Conservation (phyloP, 2,888 invertebrate genomes). For the Hirtodrosophila duncani region DNA sequence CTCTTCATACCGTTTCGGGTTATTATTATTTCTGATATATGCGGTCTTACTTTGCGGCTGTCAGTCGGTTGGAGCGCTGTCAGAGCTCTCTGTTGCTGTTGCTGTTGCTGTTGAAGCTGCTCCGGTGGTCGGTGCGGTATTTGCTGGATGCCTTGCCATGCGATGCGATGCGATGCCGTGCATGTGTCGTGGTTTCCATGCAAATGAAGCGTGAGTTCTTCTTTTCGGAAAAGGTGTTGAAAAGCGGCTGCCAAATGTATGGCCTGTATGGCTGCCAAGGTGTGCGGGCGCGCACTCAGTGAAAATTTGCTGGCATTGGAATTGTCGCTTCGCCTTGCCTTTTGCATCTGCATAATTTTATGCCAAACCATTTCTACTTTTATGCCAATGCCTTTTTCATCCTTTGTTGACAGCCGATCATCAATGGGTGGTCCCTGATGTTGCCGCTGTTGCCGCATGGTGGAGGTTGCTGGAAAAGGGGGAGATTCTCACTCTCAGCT, state of each 20-base stretch:
- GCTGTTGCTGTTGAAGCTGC: slow-evolving; percentile 5
- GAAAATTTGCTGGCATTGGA: slow-evolving; percentile 42
- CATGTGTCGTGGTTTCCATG: slow-evolving; percentile 66
- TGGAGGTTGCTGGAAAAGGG: too few species aligned
- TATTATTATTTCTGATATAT: slow-evolving; percentile 71
- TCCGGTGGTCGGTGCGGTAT: slow-evolving; percentile 47
- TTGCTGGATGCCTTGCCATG: slow-evolving; percentile 36
- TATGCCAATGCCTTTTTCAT: slow-evolving; percentile 40
- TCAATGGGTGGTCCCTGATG: slow-evolving; percentile 9
- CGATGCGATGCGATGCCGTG: too few species aligned
- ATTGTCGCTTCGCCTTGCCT: slow-evolving; percentile 11
- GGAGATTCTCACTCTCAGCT: too few species aligned
- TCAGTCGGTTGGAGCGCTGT: slow-evolving; percentile 56
- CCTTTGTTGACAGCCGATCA: slow-evolving; percentile 54
- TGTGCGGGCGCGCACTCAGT: slow-evolving; percentile 4
- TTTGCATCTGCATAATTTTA: slow-evolving; percentile 62
- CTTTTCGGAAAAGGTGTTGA: slow-evolving; percentile 75
- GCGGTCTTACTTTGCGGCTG: slow-evolving; percentile 71
- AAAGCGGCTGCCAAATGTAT: slow-evolving; percentile 49
- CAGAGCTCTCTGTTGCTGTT: slow-evolving; percentile 1
- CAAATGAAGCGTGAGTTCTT: slow-evolving; percentile 73
- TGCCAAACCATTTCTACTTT: slow-evolving; percentile 60
- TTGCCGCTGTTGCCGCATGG: background rate
- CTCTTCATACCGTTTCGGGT: slow-evolving; percentile 32
- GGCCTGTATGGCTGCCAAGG: slow-evolving; percentile 2